Conservation (phyloP, 1,140 invertebrate genomes). For the Melipona quadrifasciata region DNA sequence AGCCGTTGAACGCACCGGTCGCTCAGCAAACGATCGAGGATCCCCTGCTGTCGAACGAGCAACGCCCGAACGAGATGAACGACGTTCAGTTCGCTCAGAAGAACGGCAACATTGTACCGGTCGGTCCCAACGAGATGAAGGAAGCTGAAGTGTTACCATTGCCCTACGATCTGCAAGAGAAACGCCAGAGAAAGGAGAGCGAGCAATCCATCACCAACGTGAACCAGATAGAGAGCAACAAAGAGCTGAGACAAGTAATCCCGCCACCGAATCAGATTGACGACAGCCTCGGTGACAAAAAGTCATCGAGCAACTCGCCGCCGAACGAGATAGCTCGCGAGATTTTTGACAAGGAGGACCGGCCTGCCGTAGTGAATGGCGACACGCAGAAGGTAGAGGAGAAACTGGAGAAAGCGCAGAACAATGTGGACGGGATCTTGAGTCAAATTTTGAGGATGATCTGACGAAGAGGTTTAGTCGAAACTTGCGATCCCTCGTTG, state of each 20-base stretch:
- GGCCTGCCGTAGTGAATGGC: not conserved
- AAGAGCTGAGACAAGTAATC: conserved; percentile 45
- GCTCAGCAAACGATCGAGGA: conserved; percentile 63
- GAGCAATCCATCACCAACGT: not conserved
- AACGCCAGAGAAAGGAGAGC: conserved; percentile 18
- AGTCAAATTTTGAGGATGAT: conserved; percentile 20
- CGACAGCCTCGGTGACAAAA: not conserved
- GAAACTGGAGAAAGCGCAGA: conserved; percentile 48
- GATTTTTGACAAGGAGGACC: not conserved
- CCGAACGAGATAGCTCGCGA: not conserved
- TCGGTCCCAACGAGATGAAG: conserved; percentile 68
- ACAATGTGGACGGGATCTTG: conserved; percentile 51
- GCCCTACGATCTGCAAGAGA: conserved; percentile 49
- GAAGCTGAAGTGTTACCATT: conserved; percentile 51
- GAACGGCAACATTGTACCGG: conserved; percentile 74
- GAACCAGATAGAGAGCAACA: not conserved
- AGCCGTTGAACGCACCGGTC: conserved; percentile 70
- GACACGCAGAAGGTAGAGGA: conserved; percentile 21
- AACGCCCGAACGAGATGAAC: conserved; percentile 48
- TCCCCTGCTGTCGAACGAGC: conserved; percentile 46
- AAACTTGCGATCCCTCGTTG: not conserved
- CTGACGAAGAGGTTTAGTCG: not conserved
- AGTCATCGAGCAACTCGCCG: not conserved
- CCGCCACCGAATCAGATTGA: conserved; percentile 26
- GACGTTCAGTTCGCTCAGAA: conserved; percentile 69